phyloP scores from a whole-genome alignment of 2,113 vertebrate genomes.

The Nyctibius bracteatus region DNA sequence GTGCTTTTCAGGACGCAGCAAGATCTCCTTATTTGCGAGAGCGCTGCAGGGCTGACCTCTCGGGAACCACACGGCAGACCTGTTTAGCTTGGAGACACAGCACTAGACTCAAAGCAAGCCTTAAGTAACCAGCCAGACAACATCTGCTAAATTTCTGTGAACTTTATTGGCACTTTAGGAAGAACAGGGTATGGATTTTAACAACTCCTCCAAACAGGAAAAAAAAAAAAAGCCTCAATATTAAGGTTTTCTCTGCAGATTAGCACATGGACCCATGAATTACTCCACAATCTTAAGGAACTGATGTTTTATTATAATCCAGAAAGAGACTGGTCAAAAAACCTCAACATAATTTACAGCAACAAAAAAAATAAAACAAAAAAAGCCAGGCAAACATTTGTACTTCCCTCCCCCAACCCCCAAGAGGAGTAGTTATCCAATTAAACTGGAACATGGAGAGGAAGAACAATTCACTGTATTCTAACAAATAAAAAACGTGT shows the following conservation, averaged over 20 bases:
- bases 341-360: slow-evolving; percentile 74
- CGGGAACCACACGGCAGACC: not conserved
- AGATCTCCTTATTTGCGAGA: fast-evolving
- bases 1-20: not conserved
- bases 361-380: slow-evolving; percentile 51
- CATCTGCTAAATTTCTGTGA: slow-evolving; percentile 58
- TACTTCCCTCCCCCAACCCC: not conserved
- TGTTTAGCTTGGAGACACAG: not conserved
- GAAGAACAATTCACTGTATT: slow-evolving; percentile 46
- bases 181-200: slow-evolving; percentile 65
- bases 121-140: slow-evolving; percentile 42
- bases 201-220: slow-evolving; percentile 56
- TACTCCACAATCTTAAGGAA: not conserved
- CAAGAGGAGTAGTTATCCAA: slow-evolving; percentile 29
- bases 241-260: slow-evolving; percentile 11
- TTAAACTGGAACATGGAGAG: slow-evolving; percentile 31
- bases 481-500: slow-evolving; percentile 66
- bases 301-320: slow-evolving; percentile 40
- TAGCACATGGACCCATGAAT: slow-evolving; percentile 10
- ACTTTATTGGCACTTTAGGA: slow-evolving; percentile 81
- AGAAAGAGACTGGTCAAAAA: slow-evolving; percentile 41
- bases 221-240: slow-evolving; percentile 20
- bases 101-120: not conserved
- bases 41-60: not conserved
- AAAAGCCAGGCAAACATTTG: slow-evolving; percentile 39